Conservation (phyloP, 64 coral and sea anemone species). For the Montipora sp. region DNA sequence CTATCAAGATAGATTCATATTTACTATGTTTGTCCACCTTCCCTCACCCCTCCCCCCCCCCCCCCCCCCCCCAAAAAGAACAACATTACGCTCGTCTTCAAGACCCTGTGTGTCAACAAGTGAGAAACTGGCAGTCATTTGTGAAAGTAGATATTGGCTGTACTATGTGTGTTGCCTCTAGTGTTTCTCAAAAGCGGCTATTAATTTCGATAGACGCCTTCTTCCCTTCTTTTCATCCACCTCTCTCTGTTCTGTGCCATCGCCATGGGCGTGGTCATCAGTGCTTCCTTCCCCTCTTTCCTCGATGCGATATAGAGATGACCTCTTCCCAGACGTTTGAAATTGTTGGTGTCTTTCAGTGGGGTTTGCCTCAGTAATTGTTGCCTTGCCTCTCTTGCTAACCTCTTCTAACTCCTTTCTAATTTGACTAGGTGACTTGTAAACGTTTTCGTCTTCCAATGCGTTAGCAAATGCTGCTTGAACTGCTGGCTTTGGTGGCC, state of each 20-base stretch:
- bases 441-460: not conserved
- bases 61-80: too few species aligned
- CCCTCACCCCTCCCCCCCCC: too few species aligned
- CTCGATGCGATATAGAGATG: constrained; percentile 10
- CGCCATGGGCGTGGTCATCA: not conserved
- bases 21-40: too few species aligned
- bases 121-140: too few species aligned
- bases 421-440: constrained; percentile 41
- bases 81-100: too few species aligned
- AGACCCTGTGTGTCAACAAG: too few species aligned
- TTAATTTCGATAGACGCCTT: constrained; percentile 74
- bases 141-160: not conserved
- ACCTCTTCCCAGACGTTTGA: not conserved
- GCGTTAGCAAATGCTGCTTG: not conserved
- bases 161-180: constrained; percentile 39
- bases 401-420: constrained; percentile 45
- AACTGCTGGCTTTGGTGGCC: not conserved
- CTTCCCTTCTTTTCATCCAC: constrained; percentile 56
- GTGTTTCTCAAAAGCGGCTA: constrained; percentile 87
- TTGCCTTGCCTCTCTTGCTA: not conserved
- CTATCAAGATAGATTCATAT: too few species aligned
- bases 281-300: not conserved
- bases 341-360: not conserved
- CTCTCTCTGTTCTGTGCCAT: not conserved
- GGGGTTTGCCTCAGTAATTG: not conserved